Evolutionary conservation across 2,797 vertebrate species (phyloP).

Genomic region (Betta splendens): DNA sequence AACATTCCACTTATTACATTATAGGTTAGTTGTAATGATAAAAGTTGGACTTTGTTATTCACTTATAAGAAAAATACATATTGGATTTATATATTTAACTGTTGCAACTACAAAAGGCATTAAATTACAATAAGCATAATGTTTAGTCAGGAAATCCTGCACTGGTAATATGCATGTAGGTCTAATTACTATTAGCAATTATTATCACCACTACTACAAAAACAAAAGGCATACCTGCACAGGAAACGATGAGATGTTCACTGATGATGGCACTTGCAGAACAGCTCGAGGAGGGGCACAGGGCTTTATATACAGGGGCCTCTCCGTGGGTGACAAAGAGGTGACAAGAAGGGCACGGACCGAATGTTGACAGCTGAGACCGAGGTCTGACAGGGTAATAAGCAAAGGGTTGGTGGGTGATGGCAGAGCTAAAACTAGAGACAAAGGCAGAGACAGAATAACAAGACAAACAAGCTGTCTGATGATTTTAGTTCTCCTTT

Average conservation of each 20-base stretch:
- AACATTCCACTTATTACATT: too few species aligned
- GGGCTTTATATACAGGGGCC: slow-evolving; percentile 51
- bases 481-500: slow-evolving; percentile 15
- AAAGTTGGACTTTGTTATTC: too few species aligned
- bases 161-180: neutral
- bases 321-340: slow-evolving; percentile 19
- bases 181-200: neutral
- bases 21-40: too few species aligned
- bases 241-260: slow-evolving; percentile 13
- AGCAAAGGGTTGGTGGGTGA: slow-evolving; percentile 54
- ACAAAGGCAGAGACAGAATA: slow-evolving; percentile 24
- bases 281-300: slow-evolving; percentile 1
- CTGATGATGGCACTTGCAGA: slow-evolving; percentile 17
- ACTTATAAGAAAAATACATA: too few species aligned
- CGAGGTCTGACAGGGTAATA: slow-evolving; percentile 57
- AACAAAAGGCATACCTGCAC: slow-evolving; percentile 53
- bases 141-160: too few species aligned
- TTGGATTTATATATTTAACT: too few species aligned
- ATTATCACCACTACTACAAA: too few species aligned
- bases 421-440: slow-evolving; percentile 63
- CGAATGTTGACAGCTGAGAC: slow-evolving; percentile 43
- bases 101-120: too few species aligned
- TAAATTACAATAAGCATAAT: too few species aligned
- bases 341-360: slow-evolving; percentile 26
- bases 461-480: neutral